Evolutionary conservation across 2,888 invertebrate species (phyloP), one percentile per base, ranked within the genome.

Genomic region (Podotricha telesiphe): DNA sequence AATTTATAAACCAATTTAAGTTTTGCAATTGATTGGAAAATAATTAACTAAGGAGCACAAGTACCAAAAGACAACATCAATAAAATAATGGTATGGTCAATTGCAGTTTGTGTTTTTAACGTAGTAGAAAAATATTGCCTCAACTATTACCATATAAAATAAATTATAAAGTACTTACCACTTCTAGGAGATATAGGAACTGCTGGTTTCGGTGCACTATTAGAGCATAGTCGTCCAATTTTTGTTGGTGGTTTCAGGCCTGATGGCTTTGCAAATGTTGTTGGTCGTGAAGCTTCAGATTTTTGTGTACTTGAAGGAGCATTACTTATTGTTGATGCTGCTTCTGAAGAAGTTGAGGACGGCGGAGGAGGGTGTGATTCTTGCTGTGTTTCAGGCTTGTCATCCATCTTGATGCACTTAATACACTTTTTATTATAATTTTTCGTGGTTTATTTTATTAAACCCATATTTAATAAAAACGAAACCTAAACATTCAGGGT

Each of bases 161-260:
- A 45, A 65, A 45, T 40, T n/a, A 17, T 70, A 37, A 53, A 64
- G 8, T 65, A 88, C 93, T 93, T 79, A 93, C 93, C 93, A 81
- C 83, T 82, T 88, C 93, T 88, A 20, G 94, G 94, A 69, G 94
- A 93, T 58, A 94, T 90, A 42, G 95, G 95, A 67, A 95, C 85
- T n/a, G 95, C 94, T 72, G 95, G 95, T 85, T 95, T 95, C 10
- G 95, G 95, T 72, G 94, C 91, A 71, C 94, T 89, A 67, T 94
- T 93, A 76, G 94, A 94, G 79, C 95, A 95, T 48, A 95, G 93
- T 75, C 96, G 88, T 69, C 95, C 95, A 80, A 96, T 96, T 87
- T 95, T 95, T 55, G 94, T 93, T 6, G 95, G 95, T 63, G 91
- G 95, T 78, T 94, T 94, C 74, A 95, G 84, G 68, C 95, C 95